These are phyloP conservation scores for Tholera decimalis DNA, from an alignment of 2,888 invertebrate genomes.

Conservation along the genomic window DNA sequence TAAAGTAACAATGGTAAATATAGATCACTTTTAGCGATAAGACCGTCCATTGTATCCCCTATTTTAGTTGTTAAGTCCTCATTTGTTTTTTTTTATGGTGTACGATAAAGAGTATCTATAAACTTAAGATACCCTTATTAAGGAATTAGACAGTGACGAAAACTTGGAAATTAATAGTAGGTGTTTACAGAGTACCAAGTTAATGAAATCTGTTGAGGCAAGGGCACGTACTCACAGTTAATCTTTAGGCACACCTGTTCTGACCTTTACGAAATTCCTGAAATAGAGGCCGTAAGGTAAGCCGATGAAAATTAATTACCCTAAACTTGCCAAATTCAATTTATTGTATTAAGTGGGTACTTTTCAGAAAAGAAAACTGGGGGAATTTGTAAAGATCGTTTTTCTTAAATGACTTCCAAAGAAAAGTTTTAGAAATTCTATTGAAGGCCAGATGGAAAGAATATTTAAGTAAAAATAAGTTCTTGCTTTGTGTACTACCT, in stretches of 20 bases:
- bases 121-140: not conserved
- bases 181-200: not conserved
- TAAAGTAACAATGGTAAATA: too few species aligned
- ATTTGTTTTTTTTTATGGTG: too few species aligned
- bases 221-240: constrained; percentile 8
- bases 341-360: not conserved
- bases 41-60: too few species aligned
- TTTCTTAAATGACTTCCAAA: not conserved
- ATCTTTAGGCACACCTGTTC: constrained; percentile 18
- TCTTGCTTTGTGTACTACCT: not conserved
- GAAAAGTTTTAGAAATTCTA: not conserved
- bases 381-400: constrained; percentile 2
- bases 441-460: not conserved
- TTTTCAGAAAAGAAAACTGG: not conserved
- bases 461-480: constrained; percentile 1
- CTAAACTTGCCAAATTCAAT: constrained; percentile 1
- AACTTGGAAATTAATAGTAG: not conserved
- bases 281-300: constrained; percentile 19
- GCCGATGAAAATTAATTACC: constrained; percentile 11
- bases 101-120: not conserved
- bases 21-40: too few species aligned
- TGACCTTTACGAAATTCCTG: constrained; percentile 29
- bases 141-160: not conserved
- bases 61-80: too few species aligned
- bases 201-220: constrained; percentile 10